Base-by-base conservation (phyloP, 64 coral and sea anemone genomes). In the Stylophora pistillata region DNA sequence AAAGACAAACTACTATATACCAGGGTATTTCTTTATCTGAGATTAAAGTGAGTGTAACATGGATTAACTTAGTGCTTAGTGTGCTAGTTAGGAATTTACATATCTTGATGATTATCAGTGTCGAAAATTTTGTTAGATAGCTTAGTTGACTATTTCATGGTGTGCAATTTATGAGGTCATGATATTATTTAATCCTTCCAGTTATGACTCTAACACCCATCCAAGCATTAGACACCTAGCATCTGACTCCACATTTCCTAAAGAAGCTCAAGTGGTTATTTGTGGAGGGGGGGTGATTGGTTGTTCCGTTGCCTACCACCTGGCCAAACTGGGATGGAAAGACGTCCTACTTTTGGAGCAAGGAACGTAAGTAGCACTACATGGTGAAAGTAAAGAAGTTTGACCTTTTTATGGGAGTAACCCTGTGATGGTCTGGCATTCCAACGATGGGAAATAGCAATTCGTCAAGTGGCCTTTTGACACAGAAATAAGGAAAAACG, bases 281-380 rank as follows among this genome's bases (percentile, higher is more conserved):
- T 98, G 92, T 86, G 95, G 95, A 17, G 95, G 95, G 71, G 95
- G 95, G 9, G 76, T 98, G 13, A 71, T 94, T 31, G 95, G 95
- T 4, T 94, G 92, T 58, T 94, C 95, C 15, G 95, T 94, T 20
- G 95, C 95, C 13, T 98, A 98, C 32, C 95, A 98, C 74, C 81
- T 98, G 12, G 82, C 95, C 52, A 98, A 98, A 74, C 86, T 94
- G 74, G 95, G 95, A 37, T 98, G 88, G 95, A 92, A 91, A 23
- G 92, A 98, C 91, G 58, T 98, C 2, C 16, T 94, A 1, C 71
- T 98, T 3, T 58, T 98, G 27, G 95, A 98, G 28, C 95, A 98
- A 79, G 95, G 95, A 91, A 94, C 87, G 95, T 98, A 79, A 78
- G 88, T 74, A 15, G 0, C 18, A 66, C 26, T 3, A 28, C 25